Conservation (phyloP, 2,888 invertebrate species). For the Amphipoea lucens region DNA sequence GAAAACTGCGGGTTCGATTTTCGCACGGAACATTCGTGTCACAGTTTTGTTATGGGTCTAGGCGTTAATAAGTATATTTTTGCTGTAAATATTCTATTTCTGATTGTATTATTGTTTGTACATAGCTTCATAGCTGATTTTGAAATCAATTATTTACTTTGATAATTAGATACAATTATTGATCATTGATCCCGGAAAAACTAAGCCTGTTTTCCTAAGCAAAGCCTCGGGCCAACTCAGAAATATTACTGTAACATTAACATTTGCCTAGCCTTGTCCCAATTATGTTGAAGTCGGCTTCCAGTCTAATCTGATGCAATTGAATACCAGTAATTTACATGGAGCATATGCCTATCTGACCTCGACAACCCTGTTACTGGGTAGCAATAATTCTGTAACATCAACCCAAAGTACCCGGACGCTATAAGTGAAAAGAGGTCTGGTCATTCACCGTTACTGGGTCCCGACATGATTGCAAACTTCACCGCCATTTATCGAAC, state of each 20-base stretch:
- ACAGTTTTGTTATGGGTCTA: neutral
- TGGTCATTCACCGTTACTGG: conserved; percentile 23
- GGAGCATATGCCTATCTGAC: neutral
- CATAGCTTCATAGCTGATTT: neutral
- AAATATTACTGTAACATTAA: neutral
- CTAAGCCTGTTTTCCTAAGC: neutral
- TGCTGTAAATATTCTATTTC: neutral
- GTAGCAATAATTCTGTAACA: neutral
- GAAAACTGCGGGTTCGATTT: neutral
- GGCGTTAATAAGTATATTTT: neutral
- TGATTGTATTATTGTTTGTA: neutral
- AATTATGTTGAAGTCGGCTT: neutral
- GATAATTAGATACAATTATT: neutral
- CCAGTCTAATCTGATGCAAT: neutral
- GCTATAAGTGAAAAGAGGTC: conserved; percentile 20
- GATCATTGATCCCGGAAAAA: neutral
- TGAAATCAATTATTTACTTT: neutral
- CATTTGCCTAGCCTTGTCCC: too few species aligned
- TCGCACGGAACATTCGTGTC: neutral
- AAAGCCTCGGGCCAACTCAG: neutral
- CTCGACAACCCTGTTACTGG: neutral
- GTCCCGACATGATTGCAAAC: conserved; percentile 52
- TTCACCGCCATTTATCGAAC: conserved; percentile 51
- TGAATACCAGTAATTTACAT: too few species aligned
- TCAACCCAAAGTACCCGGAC: conserved; percentile 39